Base-by-base conservation (phyloP, 2,113 vertebrate genomes). In the Odobenus rosmarus region DNA sequence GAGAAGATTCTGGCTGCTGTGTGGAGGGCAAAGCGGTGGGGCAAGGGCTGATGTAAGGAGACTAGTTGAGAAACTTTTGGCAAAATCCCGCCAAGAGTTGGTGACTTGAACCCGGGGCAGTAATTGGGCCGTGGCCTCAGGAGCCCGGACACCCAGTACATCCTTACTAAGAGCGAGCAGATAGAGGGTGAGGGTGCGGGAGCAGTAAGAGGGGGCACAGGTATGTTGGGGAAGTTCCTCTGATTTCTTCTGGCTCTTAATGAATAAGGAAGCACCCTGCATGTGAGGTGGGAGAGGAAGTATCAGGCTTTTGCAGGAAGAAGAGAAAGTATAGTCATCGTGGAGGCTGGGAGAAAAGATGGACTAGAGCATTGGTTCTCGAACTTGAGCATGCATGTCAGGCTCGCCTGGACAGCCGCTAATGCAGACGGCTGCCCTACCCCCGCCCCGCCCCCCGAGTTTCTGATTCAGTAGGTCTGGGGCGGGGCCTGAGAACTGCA, bases 81-180 rank as follows among this genome's bases (percentile, higher is more conserved):
- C 39, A 71, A 28, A 39, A 61, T 46, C 31, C 72, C 26, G 19
- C 33, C 7, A 5, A 42, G 39, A 53, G 33, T 1, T 15, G 49
- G 33, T 39, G 26, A 46, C 28, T 71, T 59, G 1, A 72, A 51
- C 31, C 88, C 51, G 33, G 33, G 33, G 53, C 15, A 42, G 31
- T 33, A n/a, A 4, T 3, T 15, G 69, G 18, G 57, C 36, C 31
- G 10, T 39, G 13, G 39, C 14, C 23, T 79, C 57, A 36, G 51
- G 23, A 36, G 26, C 12, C 36, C 1, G 2, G 31, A 12, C 11
- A 21, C 59, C 13, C 3, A 0, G 19, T 13, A 1, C 7, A 24
- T 57, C 36, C 49, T 57, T 46, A 39, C 42, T 77, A 82, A 55
- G 14, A 61, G 26, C 26, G 5, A 74, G 42, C 39, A 51, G 36